These are phyloP conservation scores for Tyto alba DNA, from an alignment of 2,113 vertebrate species.

Conservation along the genomic window DNA sequence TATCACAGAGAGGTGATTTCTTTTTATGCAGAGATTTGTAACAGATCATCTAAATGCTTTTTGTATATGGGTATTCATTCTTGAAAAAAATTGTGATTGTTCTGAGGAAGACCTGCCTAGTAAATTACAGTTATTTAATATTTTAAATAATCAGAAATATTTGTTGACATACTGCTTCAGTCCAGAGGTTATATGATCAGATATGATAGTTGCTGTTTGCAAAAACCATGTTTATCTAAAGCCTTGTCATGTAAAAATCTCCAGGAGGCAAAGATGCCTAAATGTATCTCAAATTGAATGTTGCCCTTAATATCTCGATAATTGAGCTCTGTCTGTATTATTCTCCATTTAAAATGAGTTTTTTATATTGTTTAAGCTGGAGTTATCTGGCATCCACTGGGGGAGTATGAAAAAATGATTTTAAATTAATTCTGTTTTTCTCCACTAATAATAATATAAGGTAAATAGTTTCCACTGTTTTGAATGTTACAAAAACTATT, in stretches of 20 bases:
- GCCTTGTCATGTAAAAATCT: constrained; percentile 53
- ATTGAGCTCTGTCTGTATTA: constrained; percentile 39
- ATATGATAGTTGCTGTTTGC: constrained; percentile 50
- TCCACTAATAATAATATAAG: background rate
- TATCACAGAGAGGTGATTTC: background rate
- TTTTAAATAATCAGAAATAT: constrained; percentile 41
- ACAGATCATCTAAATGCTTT: constrained; percentile 9
- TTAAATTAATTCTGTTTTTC: constrained; percentile 59
- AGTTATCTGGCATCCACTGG: constrained; percentile 17
- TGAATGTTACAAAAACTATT: constrained; percentile 52
- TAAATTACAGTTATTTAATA: constrained; percentile 38
- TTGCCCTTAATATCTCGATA: constrained; percentile 55
- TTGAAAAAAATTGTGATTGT: constrained; percentile 9
- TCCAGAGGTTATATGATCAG: constrained; percentile 51
- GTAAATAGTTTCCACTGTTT: constrained; percentile 57
- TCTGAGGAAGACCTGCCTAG: constrained; percentile 31
- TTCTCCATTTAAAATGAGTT: constrained; percentile 30
- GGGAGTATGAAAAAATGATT: constrained; percentile 16
- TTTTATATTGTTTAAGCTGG: constrained; percentile 43
- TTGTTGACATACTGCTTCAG: constrained; percentile 45
- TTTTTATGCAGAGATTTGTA: background rate
- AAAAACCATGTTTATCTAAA: constrained; percentile 57
- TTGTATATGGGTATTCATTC: constrained; percentile 31
- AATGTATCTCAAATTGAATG: constrained; percentile 55
- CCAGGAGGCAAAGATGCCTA: constrained; percentile 58